Evolutionary conservation across 2,888 invertebrate genomes (phyloP).

Genomic region (Drosophila fulvimacula): DNA sequence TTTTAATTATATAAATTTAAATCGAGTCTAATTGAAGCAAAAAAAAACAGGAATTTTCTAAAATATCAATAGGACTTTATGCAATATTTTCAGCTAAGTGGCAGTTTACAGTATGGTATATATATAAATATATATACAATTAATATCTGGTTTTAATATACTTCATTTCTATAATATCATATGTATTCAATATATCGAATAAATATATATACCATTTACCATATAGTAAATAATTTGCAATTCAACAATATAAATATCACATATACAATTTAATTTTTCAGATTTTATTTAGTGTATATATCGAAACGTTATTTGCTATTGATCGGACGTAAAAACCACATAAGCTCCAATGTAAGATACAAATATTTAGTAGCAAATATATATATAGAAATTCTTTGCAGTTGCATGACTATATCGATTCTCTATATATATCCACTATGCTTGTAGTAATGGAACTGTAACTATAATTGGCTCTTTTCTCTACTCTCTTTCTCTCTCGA

Average conservation of each 20-base stretch:
- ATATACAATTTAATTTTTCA: conserved; percentile 16
- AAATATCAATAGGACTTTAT: too few species aligned
- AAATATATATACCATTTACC: conserved; percentile 9
- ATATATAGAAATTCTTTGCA: conserved; percentile 5
- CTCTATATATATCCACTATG: not conserved
- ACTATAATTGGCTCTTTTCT: not conserved
- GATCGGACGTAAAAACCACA: conserved; percentile 28
- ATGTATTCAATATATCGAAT: not conserved
- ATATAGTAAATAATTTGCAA: not conserved
- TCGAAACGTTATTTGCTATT: conserved; percentile 28
- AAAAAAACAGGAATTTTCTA: too few species aligned
- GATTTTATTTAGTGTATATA: conserved; percentile 19
- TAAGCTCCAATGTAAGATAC: conserved; percentile 34
- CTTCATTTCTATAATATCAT: not conserved
- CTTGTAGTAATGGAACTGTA: not conserved
- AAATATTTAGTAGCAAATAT: conserved; percentile 6
- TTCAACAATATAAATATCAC: conserved; percentile 11
- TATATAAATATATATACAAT: not conserved
- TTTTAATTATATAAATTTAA: too few species aligned
- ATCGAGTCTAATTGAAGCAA: too few species aligned
- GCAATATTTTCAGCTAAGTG: not conserved
- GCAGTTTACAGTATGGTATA: too few species aligned
- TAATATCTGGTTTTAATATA: not conserved
- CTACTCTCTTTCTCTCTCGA: not conserved
- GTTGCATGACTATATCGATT: conserved; percentile 18